Evolutionary conservation across 2,888 invertebrate genomes (phyloP).

Genomic region (Melikaiella ostensackeni): DNA sequence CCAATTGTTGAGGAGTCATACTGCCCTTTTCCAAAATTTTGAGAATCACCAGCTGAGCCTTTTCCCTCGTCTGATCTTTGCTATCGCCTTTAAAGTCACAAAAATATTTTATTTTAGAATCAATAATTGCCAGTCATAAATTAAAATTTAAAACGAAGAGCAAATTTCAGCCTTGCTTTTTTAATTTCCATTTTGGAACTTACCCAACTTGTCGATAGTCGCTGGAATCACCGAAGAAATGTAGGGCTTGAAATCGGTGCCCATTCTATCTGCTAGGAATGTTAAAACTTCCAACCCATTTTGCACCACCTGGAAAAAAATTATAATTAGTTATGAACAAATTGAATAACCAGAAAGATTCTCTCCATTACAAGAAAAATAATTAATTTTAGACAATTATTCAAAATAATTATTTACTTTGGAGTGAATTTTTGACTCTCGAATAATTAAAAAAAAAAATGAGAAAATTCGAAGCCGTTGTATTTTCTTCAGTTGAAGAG

Average conservation of each 20-base stretch:
- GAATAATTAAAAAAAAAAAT: too few species aligned
- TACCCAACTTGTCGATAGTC: constrained; percentile 87
- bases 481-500: background rate
- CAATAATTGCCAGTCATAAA: constrained; percentile 7
- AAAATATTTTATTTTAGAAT: background rate
- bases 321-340: background rate
- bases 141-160: too few species aligned
- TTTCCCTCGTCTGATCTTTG: constrained; percentile 84
- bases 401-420: background rate
- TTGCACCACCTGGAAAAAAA: constrained; percentile 87
- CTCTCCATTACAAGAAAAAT: too few species aligned
- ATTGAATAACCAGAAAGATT: background rate
- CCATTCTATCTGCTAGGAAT: constrained; percentile 91
- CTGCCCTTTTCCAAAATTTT: constrained; percentile 87
- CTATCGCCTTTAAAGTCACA: constrained; percentile 79
- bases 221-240: constrained; percentile 90
- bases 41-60: constrained; percentile 85
- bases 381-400: background rate
- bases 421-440: too few species aligned
- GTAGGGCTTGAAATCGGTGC: constrained; percentile 91
- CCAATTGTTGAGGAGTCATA: constrained; percentile 83
- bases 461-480: constrained; percentile 24
- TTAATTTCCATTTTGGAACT: constrained; percentile 57
- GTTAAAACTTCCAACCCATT: constrained; percentile 94
- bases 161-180: background rate